These are phyloP conservation scores for Fundulus diaphanus DNA, from an alignment of 2,797 vertebrate genomes.

Conservation along the genomic window DNA sequence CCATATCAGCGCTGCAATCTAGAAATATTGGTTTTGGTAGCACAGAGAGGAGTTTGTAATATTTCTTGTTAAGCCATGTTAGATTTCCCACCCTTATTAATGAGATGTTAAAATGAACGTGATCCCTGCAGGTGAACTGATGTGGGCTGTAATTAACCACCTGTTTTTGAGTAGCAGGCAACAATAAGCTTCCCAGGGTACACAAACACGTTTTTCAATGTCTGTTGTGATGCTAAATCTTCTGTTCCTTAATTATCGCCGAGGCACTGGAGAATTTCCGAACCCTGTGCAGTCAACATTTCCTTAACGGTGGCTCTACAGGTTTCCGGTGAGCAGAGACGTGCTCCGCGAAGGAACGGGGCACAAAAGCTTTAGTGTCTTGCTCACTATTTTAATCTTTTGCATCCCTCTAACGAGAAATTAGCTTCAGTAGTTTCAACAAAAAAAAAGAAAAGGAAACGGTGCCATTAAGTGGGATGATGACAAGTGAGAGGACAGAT, in stretches of 20 bases:
- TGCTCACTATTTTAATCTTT: not conserved
- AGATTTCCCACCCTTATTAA: conserved; percentile 16
- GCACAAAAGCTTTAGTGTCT: not conserved
- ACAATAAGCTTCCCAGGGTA: conserved; percentile 45
- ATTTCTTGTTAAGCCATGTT: not conserved
- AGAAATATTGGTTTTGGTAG: not conserved
- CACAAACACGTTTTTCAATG: conserved; percentile 20
- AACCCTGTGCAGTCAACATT: conserved; percentile 6
- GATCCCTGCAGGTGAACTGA: conserved; percentile 1
- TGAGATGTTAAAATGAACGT: conserved; percentile 27
- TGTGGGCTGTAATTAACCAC: conserved; percentile 41
- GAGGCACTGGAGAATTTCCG: conserved; percentile 36
- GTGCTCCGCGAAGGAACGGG: conserved; percentile 1
- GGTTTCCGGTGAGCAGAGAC: conserved; percentile 20
- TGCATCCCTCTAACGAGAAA: not conserved
- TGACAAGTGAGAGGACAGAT: not conserved
- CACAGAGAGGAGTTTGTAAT: not conserved
- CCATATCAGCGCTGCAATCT: not conserved
- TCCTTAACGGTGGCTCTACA: conserved; percentile 10
- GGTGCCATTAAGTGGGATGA: not conserved
- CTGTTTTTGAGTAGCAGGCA: conserved; percentile 33
- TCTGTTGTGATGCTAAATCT: conserved; percentile 48
- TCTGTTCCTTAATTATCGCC: conserved; percentile 48
- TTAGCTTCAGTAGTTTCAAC: not conserved
- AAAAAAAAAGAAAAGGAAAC: not conserved